These are phyloP conservation scores for Reticulitermes lucifugus DNA, from an alignment of 2,888 invertebrate genomes.

Conservation along the genomic window DNA sequence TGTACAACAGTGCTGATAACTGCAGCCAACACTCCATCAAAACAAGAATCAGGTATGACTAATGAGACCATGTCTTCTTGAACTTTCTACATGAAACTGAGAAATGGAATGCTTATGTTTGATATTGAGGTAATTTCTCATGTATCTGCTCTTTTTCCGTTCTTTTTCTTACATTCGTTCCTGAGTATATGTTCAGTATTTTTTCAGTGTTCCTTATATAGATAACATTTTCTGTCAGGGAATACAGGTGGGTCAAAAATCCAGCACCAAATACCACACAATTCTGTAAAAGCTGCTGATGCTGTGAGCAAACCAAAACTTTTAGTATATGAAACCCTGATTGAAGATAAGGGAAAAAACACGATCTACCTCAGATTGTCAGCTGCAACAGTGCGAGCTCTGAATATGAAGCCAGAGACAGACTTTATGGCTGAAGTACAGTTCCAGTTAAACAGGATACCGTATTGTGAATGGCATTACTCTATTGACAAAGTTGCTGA, in stretches of 20 bases:
- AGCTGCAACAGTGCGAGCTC: conserved; percentile 72
- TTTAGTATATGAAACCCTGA: conserved; percentile 78
- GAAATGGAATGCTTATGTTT: no score
- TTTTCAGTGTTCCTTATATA: neutral
- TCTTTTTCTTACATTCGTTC: no score
- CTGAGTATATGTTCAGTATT: neutral
- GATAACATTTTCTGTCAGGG: neutral
- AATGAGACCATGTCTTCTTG: neutral
- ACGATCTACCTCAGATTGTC: conserved; percentile 81
- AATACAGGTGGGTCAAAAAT: conserved; percentile 2
- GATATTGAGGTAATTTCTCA: no score
- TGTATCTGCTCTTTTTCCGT: no score
- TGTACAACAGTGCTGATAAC: conserved; percentile 77
- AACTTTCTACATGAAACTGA: no score
- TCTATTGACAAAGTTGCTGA: conserved; percentile 82
- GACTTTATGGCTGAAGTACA: conserved; percentile 79
- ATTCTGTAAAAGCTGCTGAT: neutral
- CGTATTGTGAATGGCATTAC: conserved; percentile 87
- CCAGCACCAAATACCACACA: neutral
- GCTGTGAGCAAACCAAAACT: conserved; percentile 55
- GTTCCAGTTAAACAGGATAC: conserved; percentile 82
- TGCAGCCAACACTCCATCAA: conserved; percentile 50
- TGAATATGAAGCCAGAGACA: conserved; percentile 72
- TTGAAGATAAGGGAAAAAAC: conserved; percentile 85
- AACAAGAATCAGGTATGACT: conserved; percentile 26